Base-by-base conservation (phyloP, 2,888 invertebrate species). In the Noctua janthe region DNA sequence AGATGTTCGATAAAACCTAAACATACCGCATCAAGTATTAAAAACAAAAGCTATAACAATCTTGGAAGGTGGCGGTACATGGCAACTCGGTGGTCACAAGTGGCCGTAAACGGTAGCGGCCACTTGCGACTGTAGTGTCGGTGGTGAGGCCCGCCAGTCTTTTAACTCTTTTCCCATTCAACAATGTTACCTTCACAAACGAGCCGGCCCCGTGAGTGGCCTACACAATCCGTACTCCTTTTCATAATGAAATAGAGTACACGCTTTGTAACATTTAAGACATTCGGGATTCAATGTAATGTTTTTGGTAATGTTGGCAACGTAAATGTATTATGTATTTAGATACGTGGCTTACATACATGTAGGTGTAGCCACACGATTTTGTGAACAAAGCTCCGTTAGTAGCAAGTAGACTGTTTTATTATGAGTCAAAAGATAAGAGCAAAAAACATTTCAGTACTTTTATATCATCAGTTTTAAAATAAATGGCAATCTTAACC, bases 141-240 rank as follows among this genome's bases (percentile, higher is more conserved):
- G 87, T 77, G 79, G 88, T 83, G 88, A 88, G 79, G 80, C 78
- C 81, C 87, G 89, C 91, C 90, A 92, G 94, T 91, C 93, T 95
- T 95, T 96, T 94, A 95, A 96, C 96, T 95, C 94, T 95, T 96
- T 94, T 94, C 91, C 94, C 92, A 93, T 95, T 95, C 95, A 95
- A 95, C 95, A 94, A 94, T 96, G 96, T 95, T 96, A 95, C 95
- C 94, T 94, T 93, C 93, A 94, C 95, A 96, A 96, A 96, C 95
- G 95, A 95, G 94, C 89, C 88, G 88, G 92, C 92, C 89, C 90
- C 95, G 95, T 96, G 96, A 95, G 95, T 92, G 91, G 95, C 92
- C 91, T 96, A 94, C 94, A 92, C 93, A 95, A 96, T 93, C 92
- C 90, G 91, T 90, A 92, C 90, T 92, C 90, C 91, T 91, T 89